Percentiles rank a stretch among this genome's conserved stretches.
These are phyloP conservation scores for Heliconius hewitsoni DNA, from an alignment of 1,140 invertebrate genomes.

Conservation along the genomic window DNA sequence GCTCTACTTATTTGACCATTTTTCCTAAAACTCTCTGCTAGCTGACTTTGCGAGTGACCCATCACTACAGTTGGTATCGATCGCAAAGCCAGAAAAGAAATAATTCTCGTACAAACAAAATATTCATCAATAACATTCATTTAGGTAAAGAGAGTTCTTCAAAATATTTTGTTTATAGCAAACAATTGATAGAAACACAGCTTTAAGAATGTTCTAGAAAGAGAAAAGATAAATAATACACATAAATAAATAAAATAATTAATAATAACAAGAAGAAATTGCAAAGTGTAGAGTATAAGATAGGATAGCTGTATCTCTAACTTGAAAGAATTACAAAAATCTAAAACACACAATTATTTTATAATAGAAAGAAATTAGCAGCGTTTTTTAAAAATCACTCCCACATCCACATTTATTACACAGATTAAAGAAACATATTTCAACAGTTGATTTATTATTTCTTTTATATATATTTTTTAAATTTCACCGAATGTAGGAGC, in stretches of 20 bases:
- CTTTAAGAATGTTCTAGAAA: conserved; percentile 8
- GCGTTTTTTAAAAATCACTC: conserved; percentile 38
- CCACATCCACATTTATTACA: conserved; percentile 24
- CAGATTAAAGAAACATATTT: not conserved
- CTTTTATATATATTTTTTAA: not conserved
- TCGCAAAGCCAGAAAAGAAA: conserved; percentile 19
- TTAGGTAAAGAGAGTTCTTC: not conserved
- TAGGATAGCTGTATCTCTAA: conserved; percentile 31
- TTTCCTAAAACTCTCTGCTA: not conserved
- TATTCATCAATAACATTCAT: not conserved
- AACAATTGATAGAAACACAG: conserved; percentile 26
- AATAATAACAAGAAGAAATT: not conserved
- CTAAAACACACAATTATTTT: conserved; percentile 11
- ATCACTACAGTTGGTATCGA: conserved; percentile 8
- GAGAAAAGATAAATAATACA: not conserved
- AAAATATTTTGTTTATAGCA: conserved; percentile 21
- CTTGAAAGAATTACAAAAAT: not conserved
- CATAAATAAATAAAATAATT: not conserved
- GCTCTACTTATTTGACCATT: not conserved
- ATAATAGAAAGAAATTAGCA: conserved; percentile 39
- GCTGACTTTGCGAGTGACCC: conserved; percentile 3
- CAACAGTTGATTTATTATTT: not conserved
- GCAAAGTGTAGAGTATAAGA: not conserved
- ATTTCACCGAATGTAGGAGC: conserved; percentile 37
- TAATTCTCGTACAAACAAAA: conserved; percentile 24